Percentiles rank a stretch among this genome's conserved stretches.
These are phyloP conservation scores for Cinclus mexicanus DNA, from an alignment of 2,113 vertebrate genomes.

Conservation along the genomic window DNA sequence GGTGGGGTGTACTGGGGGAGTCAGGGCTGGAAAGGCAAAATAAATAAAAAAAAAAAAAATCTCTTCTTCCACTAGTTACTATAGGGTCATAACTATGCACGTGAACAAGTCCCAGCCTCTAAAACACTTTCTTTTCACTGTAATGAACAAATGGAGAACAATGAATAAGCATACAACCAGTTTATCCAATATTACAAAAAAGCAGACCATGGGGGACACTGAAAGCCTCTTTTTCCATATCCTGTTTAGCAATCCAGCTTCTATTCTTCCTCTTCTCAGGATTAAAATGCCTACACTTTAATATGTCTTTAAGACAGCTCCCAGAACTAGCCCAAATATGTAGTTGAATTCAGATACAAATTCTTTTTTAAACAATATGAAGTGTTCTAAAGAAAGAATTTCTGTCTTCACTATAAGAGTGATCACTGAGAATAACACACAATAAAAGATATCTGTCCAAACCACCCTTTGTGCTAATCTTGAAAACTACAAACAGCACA, in stretches of 20 bases:
- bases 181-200: not conserved
- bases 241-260: not conserved
- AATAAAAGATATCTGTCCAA: not conserved
- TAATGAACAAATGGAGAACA: not conserved
- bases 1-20: accelerated
- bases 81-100: not conserved
- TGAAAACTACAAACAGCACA: not conserved
- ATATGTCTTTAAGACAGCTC: not conserved
- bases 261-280: not conserved
- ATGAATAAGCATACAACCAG: not conserved
- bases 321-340: not conserved
- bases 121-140: not conserved
- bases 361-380: not conserved
- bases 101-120: not conserved
- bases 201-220: not conserved
- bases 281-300: not conserved
- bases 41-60: not conserved
- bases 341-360: not conserved
- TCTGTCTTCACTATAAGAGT: not conserved
- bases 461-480: not conserved
- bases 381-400: not conserved
- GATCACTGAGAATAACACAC: not conserved
- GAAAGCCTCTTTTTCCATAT: not conserved
- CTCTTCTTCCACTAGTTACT: not conserved
- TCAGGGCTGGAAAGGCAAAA: not conserved